Evolutionary conservation across 2,113 vertebrate genomes (phyloP), one percentile per base, ranked within the genome.

Genomic region (Acanthochromis polyacanthus): DNA sequence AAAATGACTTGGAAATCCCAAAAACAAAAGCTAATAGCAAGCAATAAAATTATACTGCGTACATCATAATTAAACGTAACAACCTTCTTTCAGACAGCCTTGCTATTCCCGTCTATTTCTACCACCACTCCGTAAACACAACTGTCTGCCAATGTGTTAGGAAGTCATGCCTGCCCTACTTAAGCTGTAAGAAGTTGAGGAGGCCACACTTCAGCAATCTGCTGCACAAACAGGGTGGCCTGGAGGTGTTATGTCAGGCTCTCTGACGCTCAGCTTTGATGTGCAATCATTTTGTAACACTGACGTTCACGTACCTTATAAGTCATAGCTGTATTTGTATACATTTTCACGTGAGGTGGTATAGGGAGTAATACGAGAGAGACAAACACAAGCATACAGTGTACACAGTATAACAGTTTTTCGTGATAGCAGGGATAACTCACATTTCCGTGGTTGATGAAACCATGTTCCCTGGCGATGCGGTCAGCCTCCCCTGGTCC

Each of bases 401-500:
- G 7, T 2, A 36, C 19, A 43, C 6, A 45, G 10, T 1, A 59
- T 28, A 61, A 50, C 8, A 22, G 22, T 30, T 3, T 55, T 14
- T 3, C 23, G 6, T 22, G 28, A 23, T 23, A 1, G 53, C 2
- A 22, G 23, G 14, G 4, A 3, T 5, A 69, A 94, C 96, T 96
- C 90, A 98, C 97, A 89, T 90, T 93, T 58, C 97, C 96, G 55
- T 96, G 91, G 94, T 98, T 97, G 89, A 96, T 89, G 89, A 99
- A 99, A 65, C 97, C 97, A 85, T 99, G 96, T 84, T 98, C 96
- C 76, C 75, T 91, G 53, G 97, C 96, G 75, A 99, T 90, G 25
- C 91, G 91, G 46, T 96, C 94, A 16, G 97, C 98, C 80, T 95
- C 95, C 15, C 87, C 90, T 0, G 85, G 91, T n/a, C 98, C 98